Percentiles rank a stretch among this genome's conserved stretches.
phyloP scores from a whole-genome alignment of 2,888 invertebrate species.

The Tipula lateralis region DNA sequence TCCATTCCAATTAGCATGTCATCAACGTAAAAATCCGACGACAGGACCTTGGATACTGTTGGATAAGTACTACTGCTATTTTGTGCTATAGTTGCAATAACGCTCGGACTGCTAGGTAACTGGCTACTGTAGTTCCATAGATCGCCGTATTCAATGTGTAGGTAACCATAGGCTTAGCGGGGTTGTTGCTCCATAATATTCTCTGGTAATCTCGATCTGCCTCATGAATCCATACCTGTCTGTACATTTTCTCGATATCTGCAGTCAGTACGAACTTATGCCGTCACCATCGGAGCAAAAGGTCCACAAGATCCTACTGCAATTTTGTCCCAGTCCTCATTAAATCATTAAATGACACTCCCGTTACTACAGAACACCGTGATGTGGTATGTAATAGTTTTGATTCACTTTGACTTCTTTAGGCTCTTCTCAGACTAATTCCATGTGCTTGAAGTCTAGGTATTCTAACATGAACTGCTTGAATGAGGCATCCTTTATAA shows the following conservation, averaged over 20 bases:
- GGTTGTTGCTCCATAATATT: background rate
- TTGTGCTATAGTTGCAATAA: background rate
- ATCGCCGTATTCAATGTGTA: background rate
- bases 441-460: background rate
- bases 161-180: background rate
- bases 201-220: too few relatives aligned
- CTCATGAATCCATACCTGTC: too few relatives aligned
- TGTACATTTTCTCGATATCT: too few relatives aligned
- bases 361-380: background rate
- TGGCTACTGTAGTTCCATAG: background rate
- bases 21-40: too few relatives aligned
- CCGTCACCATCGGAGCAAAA: background rate
- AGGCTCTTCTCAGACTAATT: background rate
- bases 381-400: too few relatives aligned
- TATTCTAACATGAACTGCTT: background rate
- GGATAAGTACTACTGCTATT: background rate
- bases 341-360: background rate
- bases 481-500: too few relatives aligned
- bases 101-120: background rate
- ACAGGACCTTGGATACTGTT: background rate
- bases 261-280: background rate
- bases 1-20: too few relatives aligned
- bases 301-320: background rate
- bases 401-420: too few relatives aligned
- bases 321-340: background rate